These are phyloP conservation scores for Himantopus leucocephalus DNA, from an alignment of 2,113 vertebrate species.

Conservation along the genomic window DNA sequence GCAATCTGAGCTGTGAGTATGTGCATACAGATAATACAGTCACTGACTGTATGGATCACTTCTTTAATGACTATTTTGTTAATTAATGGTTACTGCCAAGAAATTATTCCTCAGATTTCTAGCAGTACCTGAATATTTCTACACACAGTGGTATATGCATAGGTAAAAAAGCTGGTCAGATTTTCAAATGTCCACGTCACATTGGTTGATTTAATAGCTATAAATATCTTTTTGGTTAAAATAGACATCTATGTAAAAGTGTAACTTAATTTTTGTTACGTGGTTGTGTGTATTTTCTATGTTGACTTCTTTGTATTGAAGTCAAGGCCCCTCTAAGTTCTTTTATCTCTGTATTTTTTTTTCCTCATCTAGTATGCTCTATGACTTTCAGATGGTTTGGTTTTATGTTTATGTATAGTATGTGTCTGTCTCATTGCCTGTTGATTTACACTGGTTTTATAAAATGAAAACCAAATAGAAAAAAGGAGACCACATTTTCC, in stretches of 20 bases:
- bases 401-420: constrained; percentile 41
- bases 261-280: not conserved
- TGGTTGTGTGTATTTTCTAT: not conserved
- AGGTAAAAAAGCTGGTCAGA: not conserved
- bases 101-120: not conserved
- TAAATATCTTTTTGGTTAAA: not conserved
- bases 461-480: constrained; percentile 71
- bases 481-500: constrained; percentile 74
- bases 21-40: not conserved
- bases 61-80: not conserved
- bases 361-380: not conserved
- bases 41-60: not conserved
- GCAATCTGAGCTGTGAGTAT: not conserved
- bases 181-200: not conserved
- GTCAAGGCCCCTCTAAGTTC: not conserved
- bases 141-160: accelerated
- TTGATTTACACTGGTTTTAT: constrained; percentile 66
- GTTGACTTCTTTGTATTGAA: not conserved
- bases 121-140: not conserved
- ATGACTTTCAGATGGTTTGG: not conserved
- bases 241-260: not conserved
- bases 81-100: not conserved
- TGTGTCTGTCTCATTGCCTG: constrained; percentile 64
- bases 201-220: not conserved
- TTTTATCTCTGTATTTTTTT: not conserved